phyloP scores from a whole-genome alignment of 2,888 invertebrate species.

The Campaea margaritaria region DNA sequence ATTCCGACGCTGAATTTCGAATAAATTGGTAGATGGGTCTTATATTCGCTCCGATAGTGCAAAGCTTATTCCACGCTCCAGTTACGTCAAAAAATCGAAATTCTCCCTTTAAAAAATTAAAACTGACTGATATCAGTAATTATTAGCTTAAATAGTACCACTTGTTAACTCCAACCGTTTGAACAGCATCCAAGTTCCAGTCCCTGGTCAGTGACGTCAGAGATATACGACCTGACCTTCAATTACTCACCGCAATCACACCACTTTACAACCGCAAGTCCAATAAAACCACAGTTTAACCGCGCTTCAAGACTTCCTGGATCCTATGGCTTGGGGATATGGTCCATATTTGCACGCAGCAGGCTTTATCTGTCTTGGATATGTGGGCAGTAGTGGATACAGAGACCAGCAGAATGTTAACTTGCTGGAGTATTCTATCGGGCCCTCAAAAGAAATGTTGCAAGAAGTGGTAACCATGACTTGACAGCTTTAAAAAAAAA shows the following conservation, averaged over 20 bases:
- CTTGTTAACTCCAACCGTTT: not conserved
- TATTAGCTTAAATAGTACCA: too few species aligned
- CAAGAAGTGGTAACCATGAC: too few species aligned
- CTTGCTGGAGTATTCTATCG: not conserved
- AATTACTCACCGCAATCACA: conserved; percentile 31
- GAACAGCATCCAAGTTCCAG: not conserved
- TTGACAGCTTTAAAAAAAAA: too few species aligned
- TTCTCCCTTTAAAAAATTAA: too few species aligned
- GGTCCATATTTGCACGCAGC: conserved; percentile 10
- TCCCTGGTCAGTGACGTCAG: conserved; percentile 16
- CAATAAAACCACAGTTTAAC: conserved; percentile 26
- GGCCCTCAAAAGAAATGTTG: too few species aligned
- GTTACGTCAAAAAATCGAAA: too few species aligned
- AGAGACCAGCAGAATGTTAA: conserved; percentile 3
- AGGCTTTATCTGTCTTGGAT: not conserved
- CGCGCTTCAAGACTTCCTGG: conserved; percentile 3
- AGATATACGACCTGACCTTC: conserved; percentile 31
- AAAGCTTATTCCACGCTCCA: too few species aligned
- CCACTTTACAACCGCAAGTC: conserved; percentile 24
- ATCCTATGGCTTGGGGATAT: conserved; percentile 15
- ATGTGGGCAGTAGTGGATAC: not conserved
- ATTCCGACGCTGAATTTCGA: too few species aligned
- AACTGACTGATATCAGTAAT: too few species aligned
- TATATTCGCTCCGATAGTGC: too few species aligned
- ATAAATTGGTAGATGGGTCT: too few species aligned